Conservation (phyloP, 2,797 vertebrate genomes). For the Ceyx erithaca region DNA sequence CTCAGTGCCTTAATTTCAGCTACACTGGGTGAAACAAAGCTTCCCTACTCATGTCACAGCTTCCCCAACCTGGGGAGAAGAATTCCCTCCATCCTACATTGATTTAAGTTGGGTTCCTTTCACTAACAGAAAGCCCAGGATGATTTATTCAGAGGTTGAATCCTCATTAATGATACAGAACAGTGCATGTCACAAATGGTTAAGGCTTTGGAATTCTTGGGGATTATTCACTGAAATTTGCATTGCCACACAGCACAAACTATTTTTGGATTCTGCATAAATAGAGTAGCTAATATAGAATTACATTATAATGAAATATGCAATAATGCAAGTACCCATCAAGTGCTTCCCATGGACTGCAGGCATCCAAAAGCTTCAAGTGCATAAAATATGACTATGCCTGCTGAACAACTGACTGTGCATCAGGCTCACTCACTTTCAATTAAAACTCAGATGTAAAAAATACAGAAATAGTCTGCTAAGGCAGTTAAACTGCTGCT, state of each 20-base stretch:
- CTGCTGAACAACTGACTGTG: constrained; percentile 49
- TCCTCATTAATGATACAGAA: constrained; percentile 34
- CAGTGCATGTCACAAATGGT: constrained; percentile 40
- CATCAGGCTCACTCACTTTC: constrained; percentile 41
- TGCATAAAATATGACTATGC: constrained; percentile 59
- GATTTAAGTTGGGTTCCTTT: not conserved
- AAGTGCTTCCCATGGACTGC: constrained; percentile 56
- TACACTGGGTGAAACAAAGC: not conserved
- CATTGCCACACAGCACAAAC: constrained; percentile 55
- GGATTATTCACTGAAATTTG: constrained; percentile 68
- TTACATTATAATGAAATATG: constrained; percentile 76
- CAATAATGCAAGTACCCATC: constrained; percentile 61
- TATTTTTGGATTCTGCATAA: constrained; percentile 71
- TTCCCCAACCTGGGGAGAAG: not conserved
- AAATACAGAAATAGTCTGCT: not conserved
- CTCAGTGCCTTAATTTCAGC: not conserved
- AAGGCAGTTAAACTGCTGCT: constrained; percentile 36
- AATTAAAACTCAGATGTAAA: constrained; percentile 64
- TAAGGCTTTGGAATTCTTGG: constrained; percentile 65
- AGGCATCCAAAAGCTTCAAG: constrained; percentile 63
- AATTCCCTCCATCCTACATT: not conserved
- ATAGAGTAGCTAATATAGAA: constrained; percentile 72
- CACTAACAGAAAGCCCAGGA: not conserved
- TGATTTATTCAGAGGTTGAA: constrained; percentile 17
- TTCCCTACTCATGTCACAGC: rapidly evolving